phyloP scores from a whole-genome alignment of 1,140 invertebrate species.

The Drosophila micromelanica region DNA sequence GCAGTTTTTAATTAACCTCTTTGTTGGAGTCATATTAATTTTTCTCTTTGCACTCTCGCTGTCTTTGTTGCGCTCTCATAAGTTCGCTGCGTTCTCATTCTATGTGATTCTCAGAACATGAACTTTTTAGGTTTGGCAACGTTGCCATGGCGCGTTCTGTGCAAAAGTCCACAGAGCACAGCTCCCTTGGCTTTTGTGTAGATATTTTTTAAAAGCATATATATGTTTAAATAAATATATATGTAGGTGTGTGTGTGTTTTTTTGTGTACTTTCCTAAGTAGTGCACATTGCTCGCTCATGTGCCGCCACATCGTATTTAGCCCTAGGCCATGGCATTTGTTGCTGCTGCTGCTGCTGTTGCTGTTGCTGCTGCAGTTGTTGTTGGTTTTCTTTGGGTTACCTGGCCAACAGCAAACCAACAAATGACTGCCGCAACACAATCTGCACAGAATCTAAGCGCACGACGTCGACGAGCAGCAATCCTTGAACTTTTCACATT shows the following conservation, averaged over 20 bases:
- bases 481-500: slow-evolving; percentile 79
- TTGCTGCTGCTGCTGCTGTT: slow-evolving; percentile 8
- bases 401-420: slow-evolving; percentile 49
- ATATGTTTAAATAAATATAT: background rate
- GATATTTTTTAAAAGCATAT: background rate
- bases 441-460: slow-evolving; percentile 69
- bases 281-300: slow-evolving; percentile 37
- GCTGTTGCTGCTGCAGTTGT: slow-evolving; percentile 13
- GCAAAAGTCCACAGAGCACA: background rate
- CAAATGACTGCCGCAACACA: slow-evolving; percentile 49
- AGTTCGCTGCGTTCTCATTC: slow-evolving; percentile 7
- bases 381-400: slow-evolving; percentile 59
- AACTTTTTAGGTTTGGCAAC: background rate
- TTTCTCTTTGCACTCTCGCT: background rate
- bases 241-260: slow-evolving; percentile 3
- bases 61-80: background rate
- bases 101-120: slow-evolving; percentile 18
- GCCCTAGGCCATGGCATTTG: slow-evolving; percentile 47
- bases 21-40: background rate
- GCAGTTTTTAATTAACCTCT: slow-evolving; percentile 8
- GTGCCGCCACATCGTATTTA: slow-evolving; percentile 45
- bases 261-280: slow-evolving; percentile 16
- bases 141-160: slow-evolving; percentile 4
- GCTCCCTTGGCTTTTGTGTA: slow-evolving; percentile 4
- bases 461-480: slow-evolving; percentile 58